Percentiles rank a stretch among this genome's conserved stretches.
These are phyloP conservation scores for Dolichotis patagonum DNA, from an alignment of 2,113 vertebrate species.

Conservation along the genomic window DNA sequence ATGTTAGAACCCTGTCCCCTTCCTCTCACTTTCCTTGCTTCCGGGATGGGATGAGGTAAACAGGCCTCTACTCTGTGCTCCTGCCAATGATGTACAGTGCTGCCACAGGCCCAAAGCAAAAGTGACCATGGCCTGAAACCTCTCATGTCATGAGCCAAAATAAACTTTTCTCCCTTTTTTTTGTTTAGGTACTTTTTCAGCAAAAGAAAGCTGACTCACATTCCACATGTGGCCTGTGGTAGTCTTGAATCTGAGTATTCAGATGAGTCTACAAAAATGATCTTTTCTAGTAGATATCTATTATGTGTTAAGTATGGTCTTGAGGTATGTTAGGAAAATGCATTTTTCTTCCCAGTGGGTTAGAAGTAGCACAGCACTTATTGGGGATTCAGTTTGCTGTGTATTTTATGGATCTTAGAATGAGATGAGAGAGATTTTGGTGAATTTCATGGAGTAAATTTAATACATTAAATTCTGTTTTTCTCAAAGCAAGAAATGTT, in stretches of 20 bases:
- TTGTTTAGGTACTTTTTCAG: neutral
- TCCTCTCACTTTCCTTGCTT: neutral
- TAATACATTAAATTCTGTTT: neutral
- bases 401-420: neutral
- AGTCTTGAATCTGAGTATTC: neutral
- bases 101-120: neutral
- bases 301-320: neutral
- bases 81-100: neutral
- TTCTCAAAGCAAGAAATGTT: neutral
- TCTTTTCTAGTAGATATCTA: neutral
- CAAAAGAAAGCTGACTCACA: neutral
- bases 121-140: neutral
- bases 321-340: neutral
- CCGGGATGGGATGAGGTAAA: neutral
- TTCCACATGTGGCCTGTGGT: neutral
- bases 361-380: neutral
- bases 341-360: neutral
- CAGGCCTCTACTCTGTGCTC: neutral
- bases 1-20: neutral
- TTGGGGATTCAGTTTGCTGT: neutral
- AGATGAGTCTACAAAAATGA: neutral
- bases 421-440: neutral
- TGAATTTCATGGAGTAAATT: neutral
- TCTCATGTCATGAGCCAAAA: neutral
- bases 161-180: neutral